Conservation (phyloP, 2,797 vertebrate genomes). For the Myotis planiceps region DNA sequence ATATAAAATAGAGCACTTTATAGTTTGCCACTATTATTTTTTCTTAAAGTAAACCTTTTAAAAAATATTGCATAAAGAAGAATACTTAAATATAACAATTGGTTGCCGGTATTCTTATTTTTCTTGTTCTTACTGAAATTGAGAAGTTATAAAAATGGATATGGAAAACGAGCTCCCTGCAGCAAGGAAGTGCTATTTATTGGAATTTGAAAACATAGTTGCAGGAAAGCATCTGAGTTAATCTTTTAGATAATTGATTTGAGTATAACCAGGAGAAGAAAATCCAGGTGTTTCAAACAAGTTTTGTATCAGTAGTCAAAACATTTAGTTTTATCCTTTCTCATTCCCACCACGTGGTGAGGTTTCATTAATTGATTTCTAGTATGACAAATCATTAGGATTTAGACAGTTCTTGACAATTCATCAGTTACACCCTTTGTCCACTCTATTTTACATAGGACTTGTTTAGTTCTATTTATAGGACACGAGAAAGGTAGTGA, state of each 20-base stretch:
- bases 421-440: neutral
- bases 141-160: constrained; percentile 20
- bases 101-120: constrained; percentile 13
- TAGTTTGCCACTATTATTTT: neutral
- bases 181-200: neutral
- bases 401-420: neutral
- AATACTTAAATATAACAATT: neutral
- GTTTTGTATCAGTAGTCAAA: neutral
- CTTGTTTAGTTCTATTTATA: neutral
- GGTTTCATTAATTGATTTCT: constrained; percentile 34
- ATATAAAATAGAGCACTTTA: constrained; percentile 11
- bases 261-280: constrained; percentile 39
- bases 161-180: neutral
- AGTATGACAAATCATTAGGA: neutral
- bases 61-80: neutral
- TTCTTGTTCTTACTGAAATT: neutral
- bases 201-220: constrained; percentile 24
- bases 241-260: constrained; percentile 43
- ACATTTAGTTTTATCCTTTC: neutral
- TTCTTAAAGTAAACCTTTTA: neutral
- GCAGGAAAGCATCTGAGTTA: neutral
- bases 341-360: neutral
- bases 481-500: neutral
- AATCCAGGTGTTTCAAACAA: constrained; percentile 42
- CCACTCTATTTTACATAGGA: neutral